Percentiles rank a stretch among this genome's conserved stretches.
Conservation (phyloP, 35 echinoderm and acorn worm genomes). For the Ptychodera flava region DNA sequence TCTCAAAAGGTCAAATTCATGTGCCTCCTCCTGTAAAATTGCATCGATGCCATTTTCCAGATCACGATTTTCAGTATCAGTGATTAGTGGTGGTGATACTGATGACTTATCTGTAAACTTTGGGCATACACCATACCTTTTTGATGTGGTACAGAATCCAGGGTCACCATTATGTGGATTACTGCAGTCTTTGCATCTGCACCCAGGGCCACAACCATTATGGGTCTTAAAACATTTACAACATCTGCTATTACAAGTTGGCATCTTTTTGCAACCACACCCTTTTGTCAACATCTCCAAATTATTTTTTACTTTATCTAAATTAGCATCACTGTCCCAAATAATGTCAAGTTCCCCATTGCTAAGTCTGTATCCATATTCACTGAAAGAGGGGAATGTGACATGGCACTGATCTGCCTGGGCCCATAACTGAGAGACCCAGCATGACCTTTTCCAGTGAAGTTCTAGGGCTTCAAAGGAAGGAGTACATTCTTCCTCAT, state of each 20-base stretch:
- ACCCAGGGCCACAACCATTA: neutral
- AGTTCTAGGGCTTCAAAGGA: conserved; percentile 6
- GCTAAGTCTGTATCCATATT: neutral
- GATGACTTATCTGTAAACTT: too few relatives aligned
- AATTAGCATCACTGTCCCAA: neutral
- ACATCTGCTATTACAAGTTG: neutral
- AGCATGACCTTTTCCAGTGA: conserved; percentile 24
- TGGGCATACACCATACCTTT: neutral
- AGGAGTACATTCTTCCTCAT: conserved; percentile 20
- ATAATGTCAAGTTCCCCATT: neutral
- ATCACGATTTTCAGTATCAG: too few relatives aligned
- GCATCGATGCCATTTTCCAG: too few relatives aligned
- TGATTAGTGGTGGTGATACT: too few relatives aligned
- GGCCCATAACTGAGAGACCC: conserved; percentile 6
- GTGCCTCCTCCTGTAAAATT: too few relatives aligned
- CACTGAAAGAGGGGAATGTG: neutral
- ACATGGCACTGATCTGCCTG: neutral
- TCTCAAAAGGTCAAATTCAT: too few relatives aligned
- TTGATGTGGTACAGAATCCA: neutral
- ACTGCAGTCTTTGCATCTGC: neutral
- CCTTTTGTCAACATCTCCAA: neutral
- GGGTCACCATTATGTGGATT: neutral
- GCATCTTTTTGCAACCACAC: neutral
- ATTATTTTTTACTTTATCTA: neutral
- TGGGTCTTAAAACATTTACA: neutral